A percentile compares a stretch with the other conserved stretches of the same genome.
Conservation (phyloP, 2,113 vertebrate genomes). For the Carettochelys insculpta region DNA sequence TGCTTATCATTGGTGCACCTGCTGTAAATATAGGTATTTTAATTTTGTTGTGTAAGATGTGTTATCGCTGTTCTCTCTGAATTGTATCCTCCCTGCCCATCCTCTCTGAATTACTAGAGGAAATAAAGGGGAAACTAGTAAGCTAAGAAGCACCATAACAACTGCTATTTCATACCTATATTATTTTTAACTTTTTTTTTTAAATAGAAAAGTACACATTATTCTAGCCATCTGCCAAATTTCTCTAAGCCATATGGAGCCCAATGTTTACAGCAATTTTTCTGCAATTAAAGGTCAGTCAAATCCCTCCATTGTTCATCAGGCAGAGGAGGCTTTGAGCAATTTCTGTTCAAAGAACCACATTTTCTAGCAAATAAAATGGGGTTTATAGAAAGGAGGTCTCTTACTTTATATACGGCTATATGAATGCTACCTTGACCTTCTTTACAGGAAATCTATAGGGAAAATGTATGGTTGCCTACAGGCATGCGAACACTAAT, state of each 20-base stretch:
- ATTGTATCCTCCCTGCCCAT: background rate
- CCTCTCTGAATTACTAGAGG: background rate
- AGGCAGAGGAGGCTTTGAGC: background rate
- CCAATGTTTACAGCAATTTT: slow-evolving; percentile 17
- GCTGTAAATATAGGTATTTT: background rate
- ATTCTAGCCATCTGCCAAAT: slow-evolving; percentile 29
- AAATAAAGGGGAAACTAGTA: background rate
- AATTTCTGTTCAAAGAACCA: background rate
- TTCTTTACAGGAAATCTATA: slow-evolving; percentile 46
- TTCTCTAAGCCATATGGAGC: slow-evolving; percentile 36
- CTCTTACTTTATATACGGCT: background rate
- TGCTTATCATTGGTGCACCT: background rate
- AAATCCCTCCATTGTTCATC: background rate
- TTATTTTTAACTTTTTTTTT: slow-evolving; percentile 22
- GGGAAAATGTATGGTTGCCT: slow-evolving; percentile 65
- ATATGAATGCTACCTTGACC: slow-evolving; percentile 50
- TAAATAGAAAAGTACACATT: slow-evolving; percentile 43
- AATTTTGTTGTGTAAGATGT: background rate
- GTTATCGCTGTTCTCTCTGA: background rate
- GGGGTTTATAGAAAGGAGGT: background rate
- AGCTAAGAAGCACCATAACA: slow-evolving; percentile 1
- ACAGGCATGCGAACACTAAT: background rate
- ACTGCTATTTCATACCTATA: background rate
- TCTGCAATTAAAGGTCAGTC: slow-evolving; percentile 9
- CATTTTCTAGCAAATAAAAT: background rate